These are phyloP conservation scores for Nymphalis c-album DNA, from an alignment of 2,888 invertebrate genomes.

Conservation along the genomic window DNA sequence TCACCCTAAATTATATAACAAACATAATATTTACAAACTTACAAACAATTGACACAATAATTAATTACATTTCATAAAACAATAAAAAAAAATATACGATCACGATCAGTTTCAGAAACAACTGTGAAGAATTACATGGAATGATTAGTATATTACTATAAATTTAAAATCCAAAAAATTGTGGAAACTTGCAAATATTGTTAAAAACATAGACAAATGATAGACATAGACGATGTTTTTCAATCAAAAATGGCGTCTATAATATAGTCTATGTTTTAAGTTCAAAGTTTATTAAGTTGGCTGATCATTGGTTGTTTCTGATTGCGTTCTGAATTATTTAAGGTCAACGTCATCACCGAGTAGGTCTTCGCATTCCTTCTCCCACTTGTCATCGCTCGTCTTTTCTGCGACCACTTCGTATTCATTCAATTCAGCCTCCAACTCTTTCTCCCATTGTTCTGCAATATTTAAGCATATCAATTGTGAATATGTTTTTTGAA, in stretches of 20 bases:
- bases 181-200: too few relatives aligned
- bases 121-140: too few relatives aligned
- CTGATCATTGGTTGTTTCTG: slow-evolving; percentile 39
- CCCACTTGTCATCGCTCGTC: slow-evolving; percentile 81
- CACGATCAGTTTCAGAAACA: too few relatives aligned
- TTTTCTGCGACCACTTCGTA: slow-evolving; percentile 91
- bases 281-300: slow-evolving; percentile 19
- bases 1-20: slow-evolving; percentile 10
- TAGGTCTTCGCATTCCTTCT: slow-evolving; percentile 86
- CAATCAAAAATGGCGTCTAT: too few relatives aligned
- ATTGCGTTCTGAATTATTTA: slow-evolving; percentile 58
- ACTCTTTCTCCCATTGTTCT: slow-evolving; percentile 98
- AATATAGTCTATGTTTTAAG: not conserved
- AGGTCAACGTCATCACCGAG: slow-evolving; percentile 83
- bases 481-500: not conserved
- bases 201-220: too few relatives aligned
- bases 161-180: too few relatives aligned
- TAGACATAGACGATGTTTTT: too few relatives aligned
- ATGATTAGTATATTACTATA: too few relatives aligned
- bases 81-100: slow-evolving; percentile 2
- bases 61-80: slow-evolving; percentile 8
- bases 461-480: slow-evolving; percentile 56
- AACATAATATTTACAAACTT: slow-evolving; percentile 32
- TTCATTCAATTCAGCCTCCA: slow-evolving; percentile 96
- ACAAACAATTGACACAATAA: slow-evolving; percentile 24